These are phyloP conservation scores for Lordiphosa mommai DNA, from an alignment of 1,140 invertebrate species.

Conservation along the genomic window DNA sequence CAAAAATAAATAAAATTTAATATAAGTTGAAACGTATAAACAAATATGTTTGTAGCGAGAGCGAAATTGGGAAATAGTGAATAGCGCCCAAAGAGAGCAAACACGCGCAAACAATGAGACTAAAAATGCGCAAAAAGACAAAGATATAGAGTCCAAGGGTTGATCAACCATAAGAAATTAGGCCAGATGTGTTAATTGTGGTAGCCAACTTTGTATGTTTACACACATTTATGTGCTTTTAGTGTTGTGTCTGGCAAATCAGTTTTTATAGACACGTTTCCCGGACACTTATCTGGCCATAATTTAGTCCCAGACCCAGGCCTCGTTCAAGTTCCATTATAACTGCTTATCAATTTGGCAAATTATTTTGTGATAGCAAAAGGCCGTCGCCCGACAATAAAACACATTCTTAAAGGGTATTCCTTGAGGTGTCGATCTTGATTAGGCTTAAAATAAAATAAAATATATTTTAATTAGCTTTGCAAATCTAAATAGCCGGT, in stretches of 20 bases:
- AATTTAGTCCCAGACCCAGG: too few relatives aligned
- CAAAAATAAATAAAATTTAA: conserved; percentile 36
- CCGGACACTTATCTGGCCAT: too few relatives aligned
- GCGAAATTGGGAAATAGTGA: conserved; percentile 1
- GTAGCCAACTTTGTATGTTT: background rate
- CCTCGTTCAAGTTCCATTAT: conserved; percentile 3
- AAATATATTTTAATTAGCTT: conserved; percentile 31
- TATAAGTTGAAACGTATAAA: conserved; percentile 24
- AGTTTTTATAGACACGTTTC: background rate
- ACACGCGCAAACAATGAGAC: conserved; percentile 24
- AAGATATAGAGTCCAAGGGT: background rate
- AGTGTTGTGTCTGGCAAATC: background rate
- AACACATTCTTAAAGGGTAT: too few relatives aligned
- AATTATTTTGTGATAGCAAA: too few relatives aligned
- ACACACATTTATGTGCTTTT: background rate
- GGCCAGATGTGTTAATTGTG: conserved; percentile 43
- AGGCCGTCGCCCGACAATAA: too few relatives aligned
- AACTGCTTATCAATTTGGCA: conserved; percentile 12
- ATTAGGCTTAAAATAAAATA: conserved; percentile 38
- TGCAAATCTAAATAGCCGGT: background rate
- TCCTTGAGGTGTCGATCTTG: background rate
- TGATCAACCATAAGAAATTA: conserved; percentile 19
- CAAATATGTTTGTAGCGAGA: background rate
- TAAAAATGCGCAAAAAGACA: conserved; percentile 3
- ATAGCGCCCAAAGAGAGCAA: background rate